Evolutionary conservation across 2,888 invertebrate species (phyloP), one percentile per base, ranked within the genome.

Genomic region (Abrostola tripartita): DNA sequence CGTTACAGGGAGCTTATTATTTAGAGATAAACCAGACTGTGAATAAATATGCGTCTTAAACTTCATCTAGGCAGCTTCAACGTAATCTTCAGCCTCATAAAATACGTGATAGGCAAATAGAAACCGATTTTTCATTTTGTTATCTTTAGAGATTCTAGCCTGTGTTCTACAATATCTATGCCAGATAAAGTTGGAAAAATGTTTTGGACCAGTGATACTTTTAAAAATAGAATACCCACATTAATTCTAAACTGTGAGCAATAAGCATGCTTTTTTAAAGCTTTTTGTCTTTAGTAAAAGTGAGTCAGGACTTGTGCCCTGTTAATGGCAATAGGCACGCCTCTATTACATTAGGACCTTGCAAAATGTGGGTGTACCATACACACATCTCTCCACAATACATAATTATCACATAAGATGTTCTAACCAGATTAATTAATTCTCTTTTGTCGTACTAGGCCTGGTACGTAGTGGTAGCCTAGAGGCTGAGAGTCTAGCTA

Each of bases 381-480:
- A 24, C 24, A 24, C 24, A 24, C 24, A 24, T 24, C 24, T 24
- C 24, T 4, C 24, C 24, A 24, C 24, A 52, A 55, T 69, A 52
- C 42, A 40, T 24, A 62, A 62, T 54, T 52, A 61, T 51, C 42
- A 14, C 52, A 53, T 50, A 68, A 9, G 61, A 73, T 56, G 53
- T 57, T 67, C 50, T 53, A 37, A 12, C 2, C 56, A 49, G 47
- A 52, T 55, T 69, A 61, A 74, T 69, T 58, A 68, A 69, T 74
- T 61, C 52, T 52, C 47, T 44, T 58, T 70, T 68, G 53, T 69
- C 7, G 49, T 41, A 41, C 41, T 5, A 1, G 41, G 10, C 6
- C n/a, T n/a, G n/a, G n/a, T n/a, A n/a, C 11, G 41, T n/a, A 41
- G 11, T 41, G 41, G 11, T 41, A 41, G 10, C n/a, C 41, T 41